phyloP scores from a whole-genome alignment of 2,888 invertebrate species.

The Lasioglossum marginatum region DNA sequence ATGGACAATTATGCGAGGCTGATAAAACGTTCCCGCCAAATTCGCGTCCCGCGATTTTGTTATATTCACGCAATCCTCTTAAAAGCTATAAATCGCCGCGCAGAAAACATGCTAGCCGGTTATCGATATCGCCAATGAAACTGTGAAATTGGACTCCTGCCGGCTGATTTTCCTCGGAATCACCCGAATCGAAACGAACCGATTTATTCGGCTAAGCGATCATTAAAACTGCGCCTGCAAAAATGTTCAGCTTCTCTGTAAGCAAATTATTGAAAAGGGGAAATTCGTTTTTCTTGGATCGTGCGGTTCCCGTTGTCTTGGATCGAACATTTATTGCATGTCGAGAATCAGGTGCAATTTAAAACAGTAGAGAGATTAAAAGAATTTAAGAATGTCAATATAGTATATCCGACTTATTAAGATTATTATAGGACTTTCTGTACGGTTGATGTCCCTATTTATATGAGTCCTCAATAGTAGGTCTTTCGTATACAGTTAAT shows the following conservation, averaged over 20 bases:
- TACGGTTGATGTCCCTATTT: too few relatives aligned
- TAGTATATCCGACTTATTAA: too few relatives aligned
- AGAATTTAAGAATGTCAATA: too few relatives aligned
- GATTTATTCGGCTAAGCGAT: background rate
- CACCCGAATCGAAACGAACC: constrained; percentile 3
- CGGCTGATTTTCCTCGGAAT: constrained; percentile 23
- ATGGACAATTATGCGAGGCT: constrained; percentile 55
- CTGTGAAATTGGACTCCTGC: constrained; percentile 25
- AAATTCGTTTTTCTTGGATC: too few relatives aligned
- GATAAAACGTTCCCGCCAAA: constrained; percentile 48
- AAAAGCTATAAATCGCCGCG: constrained; percentile 41
- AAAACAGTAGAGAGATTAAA: too few relatives aligned
- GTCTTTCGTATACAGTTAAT: background rate
- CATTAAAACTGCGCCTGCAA: background rate
- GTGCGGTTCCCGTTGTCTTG: too few relatives aligned
- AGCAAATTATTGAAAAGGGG: too few relatives aligned
- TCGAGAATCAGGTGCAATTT: too few relatives aligned
- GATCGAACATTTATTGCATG: too few relatives aligned
- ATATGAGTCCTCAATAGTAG: background rate
- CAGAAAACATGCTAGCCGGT: background rate
- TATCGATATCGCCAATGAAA: constrained; percentile 21
- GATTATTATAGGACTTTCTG: too few relatives aligned
- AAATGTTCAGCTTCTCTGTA: too few relatives aligned
- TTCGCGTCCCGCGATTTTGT: constrained; percentile 28
- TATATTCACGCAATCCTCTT: constrained; percentile 48